Base-by-base conservation (phyloP, 2,797 vertebrate genomes). In the Percopsis omiscomaycus region DNA sequence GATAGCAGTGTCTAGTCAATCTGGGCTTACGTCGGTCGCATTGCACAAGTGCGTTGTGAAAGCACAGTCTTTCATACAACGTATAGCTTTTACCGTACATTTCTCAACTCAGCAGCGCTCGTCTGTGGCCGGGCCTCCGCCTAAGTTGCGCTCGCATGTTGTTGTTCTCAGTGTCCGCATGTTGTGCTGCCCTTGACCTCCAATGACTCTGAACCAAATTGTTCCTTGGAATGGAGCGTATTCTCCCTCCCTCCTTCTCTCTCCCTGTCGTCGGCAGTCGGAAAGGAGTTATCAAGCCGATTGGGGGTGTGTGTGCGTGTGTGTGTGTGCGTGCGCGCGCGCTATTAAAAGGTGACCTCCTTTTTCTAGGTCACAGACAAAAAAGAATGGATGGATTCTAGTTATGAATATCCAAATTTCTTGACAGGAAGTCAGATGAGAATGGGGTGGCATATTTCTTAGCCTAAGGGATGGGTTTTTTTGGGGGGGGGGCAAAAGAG, bases 341-440 rank as follows among this genome's bases (percentile, higher is more conserved):
- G 84, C 87, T 86, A 89, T 88, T 89, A 91, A 90, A 91, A 91
- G 88, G 83, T 89, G 91, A 82, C 90, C 89, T 89, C 80, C 73
- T 88, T 89, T 93, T 92, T 92, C 85, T 92, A 85, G 91, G 89
- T 82, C 87, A 77, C 86, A 80, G 81, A 83, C 79, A 80, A 87
- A 87, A 88, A 89, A 86, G 80, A 90, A 84, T 71, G 80, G 82
- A 84, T 59, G 69, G 70, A 84, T 86, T 84, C 78, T 81, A 79
- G 79, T 86, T 85, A 78, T 84, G 88, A 87, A 85, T 81, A 88
- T 87, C 84, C 80, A 81, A 86, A 88, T 88, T 82, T 82, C 83
- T 87, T 86, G 83, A 89, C 83, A 51, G 79, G 77, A 79, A 83
- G 77, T 66, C 22, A n/a, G 69, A 81, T 86, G 82, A 86, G 80